Evolutionary conservation across 2,888 invertebrate species (phyloP).

Genomic region (Omphaloscelis lunosa): DNA sequence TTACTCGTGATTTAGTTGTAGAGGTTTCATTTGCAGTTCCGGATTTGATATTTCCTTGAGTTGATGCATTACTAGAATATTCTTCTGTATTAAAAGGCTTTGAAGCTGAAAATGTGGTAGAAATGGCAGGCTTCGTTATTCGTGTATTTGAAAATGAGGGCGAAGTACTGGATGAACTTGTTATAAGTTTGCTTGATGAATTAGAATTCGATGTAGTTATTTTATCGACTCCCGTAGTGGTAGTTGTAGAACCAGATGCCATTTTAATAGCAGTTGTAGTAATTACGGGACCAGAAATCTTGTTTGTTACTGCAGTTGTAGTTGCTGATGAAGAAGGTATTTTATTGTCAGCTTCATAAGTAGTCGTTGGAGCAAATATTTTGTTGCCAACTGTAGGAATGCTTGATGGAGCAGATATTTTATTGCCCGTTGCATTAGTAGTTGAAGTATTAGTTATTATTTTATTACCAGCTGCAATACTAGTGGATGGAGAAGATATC

Average conservation of each 20-base stretch:
- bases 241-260: background rate
- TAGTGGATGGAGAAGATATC: background rate
- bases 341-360: conserved; percentile 16
- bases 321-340: conserved; percentile 1
- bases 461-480: background rate
- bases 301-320: conserved; percentile 18
- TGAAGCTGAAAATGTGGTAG: conserved; percentile 7
- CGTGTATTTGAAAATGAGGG: conserved; percentile 17
- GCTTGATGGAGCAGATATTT: conserved; percentile 8
- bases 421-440: background rate
- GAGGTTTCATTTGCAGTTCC: conserved; percentile 36
- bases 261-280: conserved; percentile 22
- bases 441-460: conserved; percentile 7
- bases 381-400: background rate
- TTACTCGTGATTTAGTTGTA: conserved; percentile 49
- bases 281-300: conserved; percentile 2
- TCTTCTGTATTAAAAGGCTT: conserved; percentile 23
- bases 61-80: conserved; percentile 45
- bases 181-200: conserved; percentile 48
- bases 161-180: conserved; percentile 24
- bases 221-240: conserved; percentile 15
- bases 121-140: conserved; percentile 8
- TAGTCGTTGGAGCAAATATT: background rate
- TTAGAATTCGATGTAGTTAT: conserved; percentile 30
- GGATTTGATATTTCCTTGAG: conserved; percentile 33